Conservation (phyloP, 1,140 invertebrate genomes). For the Pseudomyrmex concolor region DNA sequence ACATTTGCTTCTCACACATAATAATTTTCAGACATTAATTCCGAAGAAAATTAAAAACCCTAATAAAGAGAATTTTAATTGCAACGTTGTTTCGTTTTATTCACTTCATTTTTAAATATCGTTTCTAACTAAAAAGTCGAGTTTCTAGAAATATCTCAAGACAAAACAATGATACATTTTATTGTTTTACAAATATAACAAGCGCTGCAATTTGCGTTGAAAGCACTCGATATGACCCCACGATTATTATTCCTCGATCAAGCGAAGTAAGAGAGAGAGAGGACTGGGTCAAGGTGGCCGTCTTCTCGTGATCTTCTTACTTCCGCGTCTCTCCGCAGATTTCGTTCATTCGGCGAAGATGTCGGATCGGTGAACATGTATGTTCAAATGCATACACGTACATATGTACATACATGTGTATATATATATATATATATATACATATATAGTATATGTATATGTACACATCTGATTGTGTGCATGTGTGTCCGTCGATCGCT, state of each 20-base stretch:
- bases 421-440: not conserved
- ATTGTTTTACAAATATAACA: too few relatives aligned
- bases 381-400: not conserved
- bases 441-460: conserved; percentile 8
- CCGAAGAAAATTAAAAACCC: too few relatives aligned
- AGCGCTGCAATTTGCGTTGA: not conserved
- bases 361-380: conserved; percentile 41
- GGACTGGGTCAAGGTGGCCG: conserved; percentile 77
- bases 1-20: too few relatives aligned
- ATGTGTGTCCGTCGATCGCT: conserved; percentile 19
- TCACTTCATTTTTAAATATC: too few relatives aligned
- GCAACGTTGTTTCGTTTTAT: too few relatives aligned
- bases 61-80: too few relatives aligned
- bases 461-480: not conserved
- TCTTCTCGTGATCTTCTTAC: conserved; percentile 67
- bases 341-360: conserved; percentile 74
- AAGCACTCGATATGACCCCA: not conserved
- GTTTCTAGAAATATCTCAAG: too few relatives aligned
- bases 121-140: too few relatives aligned
- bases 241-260: conserved; percentile 10
- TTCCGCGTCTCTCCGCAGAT: conserved; percentile 60
- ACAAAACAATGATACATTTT: too few relatives aligned
- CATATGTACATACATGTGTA: not conserved
- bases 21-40: too few relatives aligned
- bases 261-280: not conserved